These are phyloP conservation scores for Cottoperca gobio DNA, from an alignment of 2,797 vertebrate species.

Conservation along the genomic window DNA sequence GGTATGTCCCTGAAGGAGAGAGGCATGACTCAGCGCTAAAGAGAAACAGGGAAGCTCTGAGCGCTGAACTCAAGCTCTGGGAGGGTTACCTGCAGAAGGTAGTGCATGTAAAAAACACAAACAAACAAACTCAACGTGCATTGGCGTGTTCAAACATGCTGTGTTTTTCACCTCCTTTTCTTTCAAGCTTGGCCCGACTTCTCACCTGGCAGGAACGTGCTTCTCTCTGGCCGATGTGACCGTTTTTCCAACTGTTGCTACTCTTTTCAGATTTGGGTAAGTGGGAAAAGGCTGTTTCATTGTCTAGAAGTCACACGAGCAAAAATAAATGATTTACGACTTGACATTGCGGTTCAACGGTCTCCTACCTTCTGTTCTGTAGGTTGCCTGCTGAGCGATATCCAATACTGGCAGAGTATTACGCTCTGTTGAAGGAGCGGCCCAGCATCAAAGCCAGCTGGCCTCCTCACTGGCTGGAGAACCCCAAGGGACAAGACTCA, in stretches of 20 bases:
- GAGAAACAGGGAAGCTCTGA: constrained; percentile 73
- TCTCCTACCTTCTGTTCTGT: not conserved
- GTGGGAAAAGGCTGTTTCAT: not conserved
- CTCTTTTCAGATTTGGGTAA: constrained; percentile 77
- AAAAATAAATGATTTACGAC: not conserved
- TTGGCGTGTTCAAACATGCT: not conserved
- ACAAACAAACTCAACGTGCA: not conserved
- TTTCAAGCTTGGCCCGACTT: constrained; percentile 53
- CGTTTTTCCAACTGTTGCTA: constrained; percentile 76
- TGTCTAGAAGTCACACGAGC: not conserved
- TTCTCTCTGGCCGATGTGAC: constrained; percentile 81
- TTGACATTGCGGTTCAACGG: not conserved
- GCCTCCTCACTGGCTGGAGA: constrained; percentile 84
- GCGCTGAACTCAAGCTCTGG: constrained; percentile 78
- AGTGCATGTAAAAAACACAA: not conserved
- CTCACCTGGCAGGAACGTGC: constrained; percentile 69
- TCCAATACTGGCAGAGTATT: constrained; percentile 77
- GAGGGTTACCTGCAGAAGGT: constrained; percentile 82
- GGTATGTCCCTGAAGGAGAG: constrained; percentile 77
- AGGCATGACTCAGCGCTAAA: constrained; percentile 74
- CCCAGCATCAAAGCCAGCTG: constrained; percentile 83
- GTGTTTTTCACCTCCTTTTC: not conserved
- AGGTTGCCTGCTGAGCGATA: constrained; percentile 77
- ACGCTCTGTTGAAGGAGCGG: constrained; percentile 77
- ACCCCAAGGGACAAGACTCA: constrained; percentile 56